Evolutionary conservation across 1,140 invertebrate genomes (phyloP), one percentile per base, ranked within the genome.

Genomic region (Triops longicaudatus): DNA sequence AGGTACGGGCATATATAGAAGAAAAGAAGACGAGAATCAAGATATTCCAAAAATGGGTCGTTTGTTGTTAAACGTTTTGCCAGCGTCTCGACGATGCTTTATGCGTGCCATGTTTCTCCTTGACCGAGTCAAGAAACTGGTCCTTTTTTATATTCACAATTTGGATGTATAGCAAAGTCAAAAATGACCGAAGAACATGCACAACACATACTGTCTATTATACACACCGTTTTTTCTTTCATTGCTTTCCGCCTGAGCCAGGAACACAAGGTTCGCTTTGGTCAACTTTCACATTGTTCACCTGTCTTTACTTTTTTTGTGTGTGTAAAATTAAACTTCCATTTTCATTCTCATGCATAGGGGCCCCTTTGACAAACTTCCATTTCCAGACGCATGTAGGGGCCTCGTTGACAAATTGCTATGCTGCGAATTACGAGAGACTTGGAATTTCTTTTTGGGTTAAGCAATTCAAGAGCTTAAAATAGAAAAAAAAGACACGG

Each of bases 41-140:
- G 50, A 17, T 22, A 63, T 63, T 63, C 50, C 50, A 17, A 63
- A 63, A 63, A 63, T 63, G 50, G 50, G 50, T 63, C n/a, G 50
- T 63, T 37, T 63, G 50, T 22, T 63, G 50, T 63, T 63, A 63
- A 22, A 37, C 31, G 31, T 37, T 37, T 37, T 37, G 31, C 31
- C 31, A 37, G 31, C 31, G 31, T 37, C 50, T 63, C 1, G 17
- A 63, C 50, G 50, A 63, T 63, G 50, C 50, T 63, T 63, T 63
- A 63, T 63, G 50, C 50, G 50, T 63, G 50, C 50, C 50, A 63
- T 63, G 50, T 63, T 63, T 63, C 22, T 17, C 50, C 50, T 63
- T 63, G 50, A 63, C 50, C 50, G 50, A 63, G 50, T 63, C 31
- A 37, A 37, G 50, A 63, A 44, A 14, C 17, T 63, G 50, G 17